Evolutionary conservation across 2,888 invertebrate species (phyloP).

Genomic region (Germaria angustata): DNA sequence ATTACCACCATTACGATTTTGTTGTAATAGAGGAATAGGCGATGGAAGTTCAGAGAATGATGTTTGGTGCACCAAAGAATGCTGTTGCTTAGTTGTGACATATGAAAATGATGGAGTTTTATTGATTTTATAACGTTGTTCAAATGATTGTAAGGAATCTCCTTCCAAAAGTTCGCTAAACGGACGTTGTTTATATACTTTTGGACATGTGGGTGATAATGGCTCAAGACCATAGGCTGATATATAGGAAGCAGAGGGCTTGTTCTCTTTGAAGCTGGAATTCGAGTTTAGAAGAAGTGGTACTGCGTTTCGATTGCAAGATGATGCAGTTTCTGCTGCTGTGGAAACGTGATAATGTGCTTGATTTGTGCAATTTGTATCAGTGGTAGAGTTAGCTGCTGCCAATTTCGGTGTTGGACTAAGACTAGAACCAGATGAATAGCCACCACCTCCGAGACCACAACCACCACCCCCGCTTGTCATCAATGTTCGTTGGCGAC

Average conservation of each 20-base stretch:
- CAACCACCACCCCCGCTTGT: slow-evolving; percentile 69
- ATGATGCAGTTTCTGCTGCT: slow-evolving; percentile 59
- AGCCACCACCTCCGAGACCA: slow-evolving; percentile 69
- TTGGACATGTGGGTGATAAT: slow-evolving; percentile 67
- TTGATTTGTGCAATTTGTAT: slow-evolving; percentile 76
- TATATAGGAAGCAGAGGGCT: slow-evolving; percentile 73
- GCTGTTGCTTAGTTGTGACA: slow-evolving; percentile 46
- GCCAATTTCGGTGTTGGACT: slow-evolving; percentile 78
- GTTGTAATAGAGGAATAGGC: slow-evolving; percentile 53
- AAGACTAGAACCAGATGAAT: slow-evolving; percentile 75
- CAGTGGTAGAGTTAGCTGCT: slow-evolving; percentile 73
- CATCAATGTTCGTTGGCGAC: slow-evolving; percentile 81
- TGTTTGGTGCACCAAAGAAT: background rate
- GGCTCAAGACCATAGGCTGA: slow-evolving; percentile 71
- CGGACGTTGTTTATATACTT: slow-evolving; percentile 75
- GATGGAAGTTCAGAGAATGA: slow-evolving; percentile 45
- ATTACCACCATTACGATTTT: slow-evolving; percentile 48
- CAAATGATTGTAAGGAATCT: slow-evolving; percentile 71
- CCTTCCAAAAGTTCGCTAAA: slow-evolving; percentile 77
- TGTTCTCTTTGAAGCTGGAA: slow-evolving; percentile 69
- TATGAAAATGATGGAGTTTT: slow-evolving; percentile 79
- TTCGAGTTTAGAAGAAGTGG: slow-evolving; percentile 24
- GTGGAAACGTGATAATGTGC: slow-evolving; percentile 78
- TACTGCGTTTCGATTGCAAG: slow-evolving; percentile 15
- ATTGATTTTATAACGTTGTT: slow-evolving; percentile 74